Base-by-base conservation (phyloP, 2,888 invertebrate species). In the Campoplex capitator region DNA sequence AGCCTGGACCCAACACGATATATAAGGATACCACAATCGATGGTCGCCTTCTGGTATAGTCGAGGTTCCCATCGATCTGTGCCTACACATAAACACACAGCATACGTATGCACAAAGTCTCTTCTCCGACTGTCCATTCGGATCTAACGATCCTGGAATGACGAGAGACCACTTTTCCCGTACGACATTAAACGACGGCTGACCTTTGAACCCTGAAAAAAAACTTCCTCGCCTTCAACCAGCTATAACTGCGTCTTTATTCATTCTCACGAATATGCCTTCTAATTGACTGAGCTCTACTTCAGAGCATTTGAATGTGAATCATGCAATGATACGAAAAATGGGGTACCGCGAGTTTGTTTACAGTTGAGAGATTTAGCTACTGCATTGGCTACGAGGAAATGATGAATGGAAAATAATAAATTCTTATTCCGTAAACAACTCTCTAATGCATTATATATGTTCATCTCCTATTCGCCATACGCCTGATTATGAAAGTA, bases 141-240 rank as follows among this genome's bases (percentile, higher is more conserved):
- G 67, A 83, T 86, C 80, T 86, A 73, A 86, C 86, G 76, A 86
- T 80, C 65, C 84, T 83, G 80, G 67, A 80, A 80, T 77, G 80
- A 83, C 65, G 54, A 54, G 35, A 45, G 45, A 8, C 79, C 38
- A 71, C 62, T 48, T 70, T 62, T 58, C 67, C 71, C 51, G 54
- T 23, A 70, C 51, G 73, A 82, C 35, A 35, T 51, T 67, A 81
- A 58, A 73, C 71, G 32, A 32, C 58, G 45, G 58, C n/a, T 35
- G 84, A n/a, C 82, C 82, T 79, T 18, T 79, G 84, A 84, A 84
- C 84, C 56, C 32, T 35, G 8, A 51, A 35, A 78, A 23, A 75
- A 84, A 75, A 75, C 82, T 48, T 68, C 74, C 65, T 54, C 68
- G 67, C 23, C 62, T 80, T 74, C 67, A 58, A 35, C 79, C n/a